Evolutionary conservation across 2,888 invertebrate species (phyloP).

Genomic region (Odontocolon sp.): DNA sequence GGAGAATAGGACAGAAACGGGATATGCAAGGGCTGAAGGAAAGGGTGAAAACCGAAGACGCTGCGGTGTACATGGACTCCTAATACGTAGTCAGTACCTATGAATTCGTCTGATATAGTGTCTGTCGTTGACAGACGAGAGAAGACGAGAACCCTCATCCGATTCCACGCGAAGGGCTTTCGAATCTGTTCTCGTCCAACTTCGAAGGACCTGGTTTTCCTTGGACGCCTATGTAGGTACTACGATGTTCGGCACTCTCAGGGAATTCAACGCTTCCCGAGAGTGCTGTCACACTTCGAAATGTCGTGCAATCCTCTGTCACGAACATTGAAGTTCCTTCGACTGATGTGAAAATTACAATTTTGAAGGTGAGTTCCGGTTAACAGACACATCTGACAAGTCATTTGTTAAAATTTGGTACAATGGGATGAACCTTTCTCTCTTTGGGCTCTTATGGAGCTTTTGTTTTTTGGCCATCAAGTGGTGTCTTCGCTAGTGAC

Average conservation of each 20-base stretch:
- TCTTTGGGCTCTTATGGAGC: too few relatives aligned
- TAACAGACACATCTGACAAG: too few relatives aligned
- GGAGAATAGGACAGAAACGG: constrained; percentile 10
- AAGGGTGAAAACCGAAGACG: constrained; percentile 51
- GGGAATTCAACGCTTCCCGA: constrained; percentile 15
- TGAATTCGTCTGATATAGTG: constrained; percentile 61
- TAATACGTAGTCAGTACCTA: constrained; percentile 53
- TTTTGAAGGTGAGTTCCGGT: too few relatives aligned
- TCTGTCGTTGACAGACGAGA: constrained; percentile 73
- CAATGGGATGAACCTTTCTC: too few relatives aligned
- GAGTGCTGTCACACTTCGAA: constrained; percentile 13
- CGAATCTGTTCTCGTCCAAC: constrained; percentile 56
- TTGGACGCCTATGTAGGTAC: constrained; percentile 45
- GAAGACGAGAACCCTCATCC: constrained; percentile 67
- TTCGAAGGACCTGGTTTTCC: constrained; percentile 60
- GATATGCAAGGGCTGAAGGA: constrained; percentile 14
- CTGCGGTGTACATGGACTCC: constrained; percentile 48
- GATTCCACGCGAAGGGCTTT: constrained; percentile 54
- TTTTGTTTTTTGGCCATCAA: too few relatives aligned
- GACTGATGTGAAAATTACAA: too few relatives aligned
- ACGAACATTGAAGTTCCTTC: not conserved
- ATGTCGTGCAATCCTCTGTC: not conserved
- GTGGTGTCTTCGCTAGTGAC: too few relatives aligned
- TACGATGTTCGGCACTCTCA: constrained; percentile 49
- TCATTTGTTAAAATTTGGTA: too few relatives aligned